Percentiles rank a stretch among this genome's conserved stretches.
phyloP scores from a whole-genome alignment of 2,113 vertebrate species.

The Copsychus sechellarum region DNA sequence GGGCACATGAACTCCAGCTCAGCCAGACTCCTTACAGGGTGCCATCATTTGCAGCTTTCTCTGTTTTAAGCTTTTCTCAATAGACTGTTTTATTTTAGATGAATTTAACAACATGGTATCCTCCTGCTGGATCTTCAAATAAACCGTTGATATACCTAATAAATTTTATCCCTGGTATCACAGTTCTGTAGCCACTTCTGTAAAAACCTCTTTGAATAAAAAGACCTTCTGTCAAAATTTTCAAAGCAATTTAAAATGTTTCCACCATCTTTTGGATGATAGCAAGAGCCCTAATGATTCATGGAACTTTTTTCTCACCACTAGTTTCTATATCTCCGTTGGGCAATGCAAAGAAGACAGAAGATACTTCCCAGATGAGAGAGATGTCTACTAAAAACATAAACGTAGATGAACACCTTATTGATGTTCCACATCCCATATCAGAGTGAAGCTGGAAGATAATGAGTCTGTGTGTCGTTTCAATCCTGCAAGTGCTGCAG shows the following conservation, averaged over 20 bases:
- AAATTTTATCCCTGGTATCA: not conserved
- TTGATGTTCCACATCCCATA: not conserved
- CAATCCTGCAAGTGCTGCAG: not conserved
- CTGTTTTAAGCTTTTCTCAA: not conserved
- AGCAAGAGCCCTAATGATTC: not conserved
- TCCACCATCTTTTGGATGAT: not conserved
- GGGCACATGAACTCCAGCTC: not conserved
- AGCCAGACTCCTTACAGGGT: not conserved
- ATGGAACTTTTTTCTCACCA: not conserved
- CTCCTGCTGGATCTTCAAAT: not conserved
- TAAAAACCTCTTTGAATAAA: not conserved
- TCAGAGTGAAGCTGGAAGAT: not conserved
- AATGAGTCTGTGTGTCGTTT: not conserved
- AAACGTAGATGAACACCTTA: not conserved
- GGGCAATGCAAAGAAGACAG: not conserved
- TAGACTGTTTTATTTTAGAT: not conserved
- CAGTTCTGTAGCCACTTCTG: not conserved
- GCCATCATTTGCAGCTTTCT: not conserved
- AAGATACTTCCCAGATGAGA: not conserved
- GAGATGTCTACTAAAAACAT: not conserved
- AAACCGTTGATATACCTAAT: not conserved
- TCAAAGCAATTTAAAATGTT: not conserved
- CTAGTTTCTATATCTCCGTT: not conserved
- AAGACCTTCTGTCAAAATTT: not conserved
- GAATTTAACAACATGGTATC: not conserved